A percentile compares a stretch with the other conserved stretches of the same genome.
phyloP scores from a whole-genome alignment of 2,113 vertebrate species.

The Phalacrocorax aristotelis region DNA sequence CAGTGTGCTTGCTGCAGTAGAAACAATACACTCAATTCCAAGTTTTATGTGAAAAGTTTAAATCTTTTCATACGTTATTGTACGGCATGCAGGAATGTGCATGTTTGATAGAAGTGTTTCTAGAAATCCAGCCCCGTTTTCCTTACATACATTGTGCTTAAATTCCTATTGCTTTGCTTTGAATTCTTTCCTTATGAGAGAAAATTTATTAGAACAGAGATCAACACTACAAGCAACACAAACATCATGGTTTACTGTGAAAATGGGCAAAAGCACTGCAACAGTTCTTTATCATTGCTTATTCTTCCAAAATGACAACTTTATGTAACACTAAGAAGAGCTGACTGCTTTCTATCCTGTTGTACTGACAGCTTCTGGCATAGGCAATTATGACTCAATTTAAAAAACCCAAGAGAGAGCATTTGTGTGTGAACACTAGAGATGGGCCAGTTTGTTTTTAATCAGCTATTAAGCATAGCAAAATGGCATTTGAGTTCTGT shows the following conservation, averaged over 20 bases:
- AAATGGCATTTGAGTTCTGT: neutral
- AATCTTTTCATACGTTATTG: neutral
- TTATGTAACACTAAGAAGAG: conserved; percentile 26
- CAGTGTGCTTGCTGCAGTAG: neutral
- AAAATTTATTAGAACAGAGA: conserved; percentile 15
- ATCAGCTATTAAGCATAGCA: neutral
- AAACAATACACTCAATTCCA: neutral
- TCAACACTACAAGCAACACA: neutral
- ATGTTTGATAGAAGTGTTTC: neutral
- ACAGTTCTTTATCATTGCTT: conserved; percentile 39
- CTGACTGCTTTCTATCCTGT: neutral
- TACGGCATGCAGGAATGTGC: neutral
- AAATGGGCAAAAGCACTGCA: conserved; percentile 34
- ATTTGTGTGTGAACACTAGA: neutral
- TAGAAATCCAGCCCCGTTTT: neutral
- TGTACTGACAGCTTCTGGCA: conserved; percentile 47
- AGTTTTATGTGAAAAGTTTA: neutral
- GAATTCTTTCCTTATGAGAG: neutral
- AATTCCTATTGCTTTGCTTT: conserved; percentile 9
- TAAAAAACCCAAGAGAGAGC: neutral
- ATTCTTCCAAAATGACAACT: conserved; percentile 58
- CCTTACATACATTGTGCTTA: neutral
- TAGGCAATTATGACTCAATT: conserved; percentile 38
- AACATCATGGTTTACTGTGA: conserved; percentile 44
- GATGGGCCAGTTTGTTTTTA: neutral